Percentiles rank a stretch among this genome's conserved stretches.
Evolutionary conservation across 2,797 vertebrate genomes (phyloP).

Genomic region (Pelochelys cantorii): DNA sequence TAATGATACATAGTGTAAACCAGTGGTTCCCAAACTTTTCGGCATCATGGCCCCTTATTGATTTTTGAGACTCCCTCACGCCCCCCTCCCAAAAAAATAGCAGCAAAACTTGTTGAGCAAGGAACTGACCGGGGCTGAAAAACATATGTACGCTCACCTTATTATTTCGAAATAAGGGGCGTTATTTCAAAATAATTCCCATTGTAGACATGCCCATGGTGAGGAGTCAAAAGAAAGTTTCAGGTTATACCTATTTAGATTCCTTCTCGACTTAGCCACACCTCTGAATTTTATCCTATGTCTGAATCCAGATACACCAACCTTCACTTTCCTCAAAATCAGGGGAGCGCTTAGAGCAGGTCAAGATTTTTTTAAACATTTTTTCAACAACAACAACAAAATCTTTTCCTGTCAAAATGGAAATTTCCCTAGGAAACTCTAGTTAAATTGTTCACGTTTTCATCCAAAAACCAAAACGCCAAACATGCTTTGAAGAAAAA

Average conservation of each 20-base stretch:
- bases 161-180: no score
- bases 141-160: no score
- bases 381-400: not conserved
- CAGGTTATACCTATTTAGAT: not conserved
- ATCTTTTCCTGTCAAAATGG: not conserved
- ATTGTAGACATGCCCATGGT: no score
- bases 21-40: no score
- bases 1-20: not conserved
- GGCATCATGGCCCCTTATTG: no score
- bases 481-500: rapidly evolving
- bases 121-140: no score
- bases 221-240: not conserved
- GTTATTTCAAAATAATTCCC: no score
- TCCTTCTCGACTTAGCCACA: not conserved
- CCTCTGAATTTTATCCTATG: not conserved
- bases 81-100: no score
- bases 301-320: not conserved
- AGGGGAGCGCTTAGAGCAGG: not conserved
- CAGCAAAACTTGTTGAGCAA: no score
- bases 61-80: no score
- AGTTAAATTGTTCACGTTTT: not conserved
- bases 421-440: not conserved
- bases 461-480: not conserved
- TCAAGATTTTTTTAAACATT: not conserved
- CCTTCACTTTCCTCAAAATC: not conserved